Percentiles rank a stretch among this genome's conserved stretches.
Conservation (phyloP, 2,888 invertebrate species). For the Ormyrus labotus region DNA sequence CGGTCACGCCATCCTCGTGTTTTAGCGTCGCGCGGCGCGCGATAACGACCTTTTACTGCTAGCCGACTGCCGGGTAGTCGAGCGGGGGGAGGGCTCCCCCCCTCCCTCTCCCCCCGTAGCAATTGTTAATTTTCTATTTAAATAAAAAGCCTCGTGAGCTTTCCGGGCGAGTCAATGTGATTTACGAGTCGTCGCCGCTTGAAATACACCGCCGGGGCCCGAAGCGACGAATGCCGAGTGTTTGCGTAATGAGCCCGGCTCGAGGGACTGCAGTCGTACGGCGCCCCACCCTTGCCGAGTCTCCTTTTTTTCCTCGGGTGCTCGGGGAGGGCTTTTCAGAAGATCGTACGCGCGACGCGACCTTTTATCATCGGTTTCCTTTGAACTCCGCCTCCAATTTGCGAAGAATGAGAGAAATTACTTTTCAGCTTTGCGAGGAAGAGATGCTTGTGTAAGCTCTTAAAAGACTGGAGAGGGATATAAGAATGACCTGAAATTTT, state of each 20-base stretch:
- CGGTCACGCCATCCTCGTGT: constrained; percentile 51
- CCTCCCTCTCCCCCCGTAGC: not conserved
- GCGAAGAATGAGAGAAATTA: not conserved
- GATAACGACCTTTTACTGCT: constrained; percentile 41
- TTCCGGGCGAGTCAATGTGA: constrained; percentile 20
- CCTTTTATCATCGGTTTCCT: too few relatives aligned
- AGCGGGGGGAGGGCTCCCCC: too few relatives aligned
- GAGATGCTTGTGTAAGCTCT: too few relatives aligned
- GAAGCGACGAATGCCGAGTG: constrained; percentile 41
- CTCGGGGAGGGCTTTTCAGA: too few relatives aligned
- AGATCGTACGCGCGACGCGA: too few relatives aligned
- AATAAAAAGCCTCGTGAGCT: constrained; percentile 34
- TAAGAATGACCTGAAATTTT: too few relatives aligned
- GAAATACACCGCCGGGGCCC: constrained; percentile 33
- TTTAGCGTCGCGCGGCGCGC: constrained; percentile 42
- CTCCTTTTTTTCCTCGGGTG: too few relatives aligned
- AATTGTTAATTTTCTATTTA: constrained; percentile 51
- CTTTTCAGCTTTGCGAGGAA: too few relatives aligned
- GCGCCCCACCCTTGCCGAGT: too few relatives aligned
- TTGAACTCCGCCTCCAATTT: not conserved
- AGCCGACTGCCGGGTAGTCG: too few relatives aligned
- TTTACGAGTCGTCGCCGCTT: constrained; percentile 36
- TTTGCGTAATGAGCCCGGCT: constrained; percentile 40
- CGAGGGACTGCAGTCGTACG: not conserved
- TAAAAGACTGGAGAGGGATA: too few relatives aligned